phyloP scores from a whole-genome alignment of 1,140 invertebrate species.

The Odontomachus brunneus region DNA sequence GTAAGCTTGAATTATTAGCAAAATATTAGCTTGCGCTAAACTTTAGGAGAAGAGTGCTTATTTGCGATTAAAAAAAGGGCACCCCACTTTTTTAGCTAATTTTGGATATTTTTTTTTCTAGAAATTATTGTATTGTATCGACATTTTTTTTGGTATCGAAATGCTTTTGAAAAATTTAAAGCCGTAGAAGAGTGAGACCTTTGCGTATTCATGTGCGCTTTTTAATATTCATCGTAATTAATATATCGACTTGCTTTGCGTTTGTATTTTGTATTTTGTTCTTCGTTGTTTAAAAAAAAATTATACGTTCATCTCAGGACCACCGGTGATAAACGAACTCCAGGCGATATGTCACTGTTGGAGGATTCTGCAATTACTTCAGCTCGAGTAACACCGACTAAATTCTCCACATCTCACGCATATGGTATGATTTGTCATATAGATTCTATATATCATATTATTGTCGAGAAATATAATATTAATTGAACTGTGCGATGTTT shows the following conservation, averaged over 20 bases:
- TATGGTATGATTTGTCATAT: constrained; percentile 84
- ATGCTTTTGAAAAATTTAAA: too few species aligned
- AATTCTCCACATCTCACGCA: constrained; percentile 91
- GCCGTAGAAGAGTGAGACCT: background rate
- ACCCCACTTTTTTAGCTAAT: too few species aligned
- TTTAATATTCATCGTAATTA: constrained; percentile 13
- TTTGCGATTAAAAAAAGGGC: background rate
- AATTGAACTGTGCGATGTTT: background rate
- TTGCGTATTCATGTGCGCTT: background rate
- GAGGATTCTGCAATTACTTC: constrained; percentile 88
- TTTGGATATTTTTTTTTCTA: too few species aligned
- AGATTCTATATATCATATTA: constrained; percentile 25
- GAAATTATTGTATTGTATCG: too few species aligned
- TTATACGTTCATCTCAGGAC: constrained; percentile 74
- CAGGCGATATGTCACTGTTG: constrained; percentile 81
- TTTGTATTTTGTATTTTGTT: background rate
- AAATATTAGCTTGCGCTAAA: background rate
- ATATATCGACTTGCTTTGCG: background rate
- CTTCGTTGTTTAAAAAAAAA: constrained; percentile 9
- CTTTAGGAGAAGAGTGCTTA: constrained; percentile 2
- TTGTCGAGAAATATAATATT: too few species aligned
- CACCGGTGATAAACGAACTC: constrained; percentile 81
- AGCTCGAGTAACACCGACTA: constrained; percentile 91
- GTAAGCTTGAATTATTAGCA: background rate
- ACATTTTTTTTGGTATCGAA: too few species aligned